These are phyloP conservation scores for Melanocharis versteri DNA, from an alignment of 2,113 vertebrate genomes.

Conservation along the genomic window DNA sequence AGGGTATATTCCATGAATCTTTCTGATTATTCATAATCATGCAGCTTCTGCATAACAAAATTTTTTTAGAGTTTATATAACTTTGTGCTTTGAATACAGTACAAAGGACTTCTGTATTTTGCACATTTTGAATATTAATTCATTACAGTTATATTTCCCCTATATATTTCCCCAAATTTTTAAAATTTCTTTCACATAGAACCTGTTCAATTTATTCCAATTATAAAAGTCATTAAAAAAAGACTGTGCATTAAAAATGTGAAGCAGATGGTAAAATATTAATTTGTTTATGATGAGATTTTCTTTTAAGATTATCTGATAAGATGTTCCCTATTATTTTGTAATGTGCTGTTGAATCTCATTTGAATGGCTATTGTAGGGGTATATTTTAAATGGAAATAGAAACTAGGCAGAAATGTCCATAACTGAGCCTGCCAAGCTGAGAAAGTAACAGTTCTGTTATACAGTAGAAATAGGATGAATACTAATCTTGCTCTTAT, in stretches of 20 bases:
- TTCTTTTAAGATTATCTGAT: not conserved
- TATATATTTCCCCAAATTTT: not conserved
- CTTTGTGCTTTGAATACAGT: not conserved
- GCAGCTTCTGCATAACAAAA: not conserved
- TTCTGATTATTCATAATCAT: not conserved
- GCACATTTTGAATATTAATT: not conserved
- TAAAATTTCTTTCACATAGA: not conserved
- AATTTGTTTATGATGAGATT: not conserved
- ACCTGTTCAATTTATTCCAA: not conserved
- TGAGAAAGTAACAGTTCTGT: not conserved
- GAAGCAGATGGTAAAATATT: not conserved
- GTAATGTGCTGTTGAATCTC: not conserved
- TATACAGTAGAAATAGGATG: not conserved
- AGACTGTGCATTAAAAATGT: not conserved
- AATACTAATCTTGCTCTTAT: not conserved
- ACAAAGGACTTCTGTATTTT: not conserved
- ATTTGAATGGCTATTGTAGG: not conserved
- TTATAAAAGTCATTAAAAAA: not conserved
- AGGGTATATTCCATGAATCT: not conserved
- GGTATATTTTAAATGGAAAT: not conserved
- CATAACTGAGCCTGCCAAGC: not conserved
- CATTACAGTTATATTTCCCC: not conserved
- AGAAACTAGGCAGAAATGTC: not conserved
- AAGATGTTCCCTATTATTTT: not conserved
- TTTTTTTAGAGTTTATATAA: not conserved